These are phyloP conservation scores for Zaprionus ornatus DNA, from an alignment of 1,140 invertebrate genomes.

Conservation along the genomic window DNA sequence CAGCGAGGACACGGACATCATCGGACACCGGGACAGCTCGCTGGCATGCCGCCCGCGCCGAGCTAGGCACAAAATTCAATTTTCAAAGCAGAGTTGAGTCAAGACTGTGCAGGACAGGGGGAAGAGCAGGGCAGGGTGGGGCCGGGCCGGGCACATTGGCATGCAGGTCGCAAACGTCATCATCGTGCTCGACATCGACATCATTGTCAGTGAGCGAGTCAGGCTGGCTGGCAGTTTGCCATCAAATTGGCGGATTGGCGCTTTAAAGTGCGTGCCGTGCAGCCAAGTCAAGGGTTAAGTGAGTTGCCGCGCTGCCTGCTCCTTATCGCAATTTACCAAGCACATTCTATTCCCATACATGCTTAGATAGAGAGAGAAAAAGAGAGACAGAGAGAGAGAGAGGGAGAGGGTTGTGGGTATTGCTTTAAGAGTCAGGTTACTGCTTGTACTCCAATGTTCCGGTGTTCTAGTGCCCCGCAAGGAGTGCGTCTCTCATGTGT, in stretches of 20 bases:
- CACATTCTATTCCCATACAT: constrained; percentile 33
- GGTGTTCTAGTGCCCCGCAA: neutral
- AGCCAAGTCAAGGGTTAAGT: constrained; percentile 68
- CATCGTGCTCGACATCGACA: constrained; percentile 26
- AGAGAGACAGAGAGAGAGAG: too few relatives aligned
- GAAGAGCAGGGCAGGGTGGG: too few relatives aligned
- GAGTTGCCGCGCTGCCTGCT: constrained; percentile 57
- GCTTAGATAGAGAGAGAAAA: constrained; percentile 7
- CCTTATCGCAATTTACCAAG: constrained; percentile 78
- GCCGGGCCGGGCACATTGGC: constrained; percentile 38
- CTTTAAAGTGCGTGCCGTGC: constrained; percentile 68
- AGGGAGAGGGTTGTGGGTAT: neutral
- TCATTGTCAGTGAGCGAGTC: constrained; percentile 42
- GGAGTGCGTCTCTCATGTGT: constrained; percentile 62
- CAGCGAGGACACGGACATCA: constrained; percentile 21
- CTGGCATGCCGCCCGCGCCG: constrained; percentile 25
- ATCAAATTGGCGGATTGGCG: constrained; percentile 59
- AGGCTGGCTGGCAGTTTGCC: constrained; percentile 64
- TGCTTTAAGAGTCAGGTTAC: constrained; percentile 21
- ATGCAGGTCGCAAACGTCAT: constrained; percentile 54
- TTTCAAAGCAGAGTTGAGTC: constrained; percentile 19
- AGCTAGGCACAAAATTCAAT: constrained; percentile 53
- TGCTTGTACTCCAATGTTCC: neutral
- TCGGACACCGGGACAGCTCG: constrained; percentile 9
- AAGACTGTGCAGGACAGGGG: neutral